Percentiles rank a stretch among this genome's conserved stretches.
These are phyloP conservation scores for Sigmodon hispidus DNA, from an alignment of 2,113 vertebrate species.

Conservation along the genomic window DNA sequence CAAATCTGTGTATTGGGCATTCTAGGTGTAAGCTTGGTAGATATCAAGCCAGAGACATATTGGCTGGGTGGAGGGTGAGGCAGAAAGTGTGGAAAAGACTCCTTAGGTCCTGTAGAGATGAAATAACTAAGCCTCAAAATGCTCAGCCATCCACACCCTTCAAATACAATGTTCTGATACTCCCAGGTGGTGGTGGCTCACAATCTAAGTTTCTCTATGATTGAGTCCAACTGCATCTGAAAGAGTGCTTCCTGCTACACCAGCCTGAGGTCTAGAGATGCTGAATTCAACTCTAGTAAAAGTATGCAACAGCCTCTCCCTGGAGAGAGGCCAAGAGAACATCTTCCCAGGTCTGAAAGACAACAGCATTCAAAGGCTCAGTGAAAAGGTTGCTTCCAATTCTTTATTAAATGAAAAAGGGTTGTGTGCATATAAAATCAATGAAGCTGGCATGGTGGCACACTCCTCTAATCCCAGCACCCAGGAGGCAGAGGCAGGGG, in stretches of 20 bases:
- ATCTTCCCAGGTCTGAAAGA: constrained; percentile 28
- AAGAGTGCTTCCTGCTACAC: neutral
- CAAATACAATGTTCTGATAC: neutral
- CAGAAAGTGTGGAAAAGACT: neutral
- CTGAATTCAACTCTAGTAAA: constrained; percentile 18
- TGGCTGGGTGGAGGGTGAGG: neutral
- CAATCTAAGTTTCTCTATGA: constrained; percentile 12
- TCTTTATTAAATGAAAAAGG: constrained; percentile 56
- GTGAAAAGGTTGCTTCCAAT: constrained; percentile 39
- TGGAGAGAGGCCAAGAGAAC: neutral
- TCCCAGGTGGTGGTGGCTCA: constrained; percentile 10
- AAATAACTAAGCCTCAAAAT: neutral
- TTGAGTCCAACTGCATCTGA: neutral
- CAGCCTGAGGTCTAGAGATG: constrained; percentile 3
- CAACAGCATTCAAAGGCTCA: constrained; percentile 31
- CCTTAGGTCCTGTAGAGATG: neutral
- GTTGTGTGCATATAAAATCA: neutral
- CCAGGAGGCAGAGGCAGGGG: neutral
- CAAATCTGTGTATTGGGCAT: neutral
- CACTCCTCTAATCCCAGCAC: neutral
- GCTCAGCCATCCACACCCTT: neutral
- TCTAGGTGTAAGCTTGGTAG: neutral
- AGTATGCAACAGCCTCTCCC: neutral
- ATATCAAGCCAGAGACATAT: neutral
- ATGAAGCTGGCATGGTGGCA: neutral